Base-by-base conservation (phyloP, 2,888 invertebrate genomes). In the Cerceris rybyensis region DNA sequence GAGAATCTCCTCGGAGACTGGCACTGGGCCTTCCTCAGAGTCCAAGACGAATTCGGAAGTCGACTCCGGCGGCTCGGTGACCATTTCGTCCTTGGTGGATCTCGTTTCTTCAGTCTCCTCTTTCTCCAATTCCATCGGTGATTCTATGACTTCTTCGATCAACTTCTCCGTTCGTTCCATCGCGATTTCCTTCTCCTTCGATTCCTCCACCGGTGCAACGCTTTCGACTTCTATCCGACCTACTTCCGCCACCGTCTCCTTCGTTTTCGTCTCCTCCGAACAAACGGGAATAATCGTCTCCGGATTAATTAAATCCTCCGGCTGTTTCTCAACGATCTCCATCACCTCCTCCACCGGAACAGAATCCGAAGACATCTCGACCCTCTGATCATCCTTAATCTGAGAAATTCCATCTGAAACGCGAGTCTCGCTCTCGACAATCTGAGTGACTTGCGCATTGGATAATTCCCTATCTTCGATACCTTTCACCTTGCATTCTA, bases 11-110 rank as follows among this genome's bases (percentile, higher is more conserved):
- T 80, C 82, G 8, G 87, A 84, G 9, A 89, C 71, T 1, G 90
- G 88, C 6, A 88, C 17, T 0, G 87, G 88, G 17, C 88, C 89
- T 61, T 90, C 90, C 52, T 90, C 90, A 7, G 89, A 85, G 6
- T 83, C 72, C n/a, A 89, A 71, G 13, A 82, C 43, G n/a, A 70
- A 7, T 6, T 82, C 84, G 6, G 41, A n/a, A 11, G 54, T 16
- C 4, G 9, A n/a, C 5, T 42, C 43, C 9, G 54, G 11, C 1
- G 63, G 46, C 13, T 68, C 69, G 43, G 64, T 8, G 4, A 71
- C 55, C 5, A 58, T 6, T 57, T 69, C 50, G 0, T 76, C 54
- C 39, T 41, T 41, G 2, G 42, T 7, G 7, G 63, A 28, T 28
- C 28, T 9, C 8, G 81, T 82, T 7, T 67, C 75, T 14, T 72